Evolutionary conservation across 1,140 invertebrate species (phyloP), one percentile per base, ranked within the genome.

Genomic region (Parasteatoda tepidariorum): DNA sequence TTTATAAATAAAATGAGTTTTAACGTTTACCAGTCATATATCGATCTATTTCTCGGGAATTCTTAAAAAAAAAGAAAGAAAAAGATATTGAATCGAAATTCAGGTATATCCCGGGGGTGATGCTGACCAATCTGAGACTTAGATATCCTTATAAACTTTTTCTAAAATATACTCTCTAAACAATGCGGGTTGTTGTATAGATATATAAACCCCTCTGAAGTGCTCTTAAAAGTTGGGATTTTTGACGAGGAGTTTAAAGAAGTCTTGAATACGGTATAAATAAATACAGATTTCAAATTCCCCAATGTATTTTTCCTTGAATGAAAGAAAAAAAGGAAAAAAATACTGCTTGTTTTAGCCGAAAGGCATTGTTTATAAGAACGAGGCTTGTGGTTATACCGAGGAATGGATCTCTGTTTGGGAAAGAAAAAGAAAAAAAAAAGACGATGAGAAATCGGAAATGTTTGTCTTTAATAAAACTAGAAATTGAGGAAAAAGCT

Each of bases 211-310:
- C 48, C 2, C 31, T 68, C 54, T 31, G 26, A 79, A 79, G 76
- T 79, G 76, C 76, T 48, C 41, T 55, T 79, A 54, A 57, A 79
- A 79, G 76, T 79, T 54, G 62, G 48, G 68, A 79, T 64, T 78
- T 79, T 66, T 66, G 62, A 66, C 74, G 62, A 78, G 30, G 33
- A 38, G 3, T 78, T 78, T 61, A 66, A 78, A 31, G 61, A 38
- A 59, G 41, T 26, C 31, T 24, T 28, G 31, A 41, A 22, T 38
- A 30, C 41, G 30, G 64, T 68, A 68, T 59, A 67, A 79, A 68
- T 79, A 79, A 68, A 79, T 79, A 68, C 26, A 59, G 38, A 79
- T 67, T 34, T 33, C 34, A 68, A n/a, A 66, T 18, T 13, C 26
- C 55, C 41, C 15, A 26, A 48, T 26, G 33, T 22, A 15, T 26